These are phyloP conservation scores for Thrips palmi DNA, from an alignment of 1,140 invertebrate species.

Conservation along the genomic window DNA sequence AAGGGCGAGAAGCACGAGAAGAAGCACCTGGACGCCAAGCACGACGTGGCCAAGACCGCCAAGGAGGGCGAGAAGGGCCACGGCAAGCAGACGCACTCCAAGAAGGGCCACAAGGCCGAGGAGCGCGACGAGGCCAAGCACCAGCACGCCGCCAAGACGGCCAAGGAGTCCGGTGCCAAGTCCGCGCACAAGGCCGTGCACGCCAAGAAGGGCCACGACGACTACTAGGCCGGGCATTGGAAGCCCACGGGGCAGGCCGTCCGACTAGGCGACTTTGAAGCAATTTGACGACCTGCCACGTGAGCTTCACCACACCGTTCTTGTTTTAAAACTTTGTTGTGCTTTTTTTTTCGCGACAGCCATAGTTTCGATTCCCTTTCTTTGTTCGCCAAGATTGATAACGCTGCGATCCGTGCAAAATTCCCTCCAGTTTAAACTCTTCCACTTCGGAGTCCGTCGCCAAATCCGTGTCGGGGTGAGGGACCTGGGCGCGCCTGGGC, in stretches of 20 bases:
- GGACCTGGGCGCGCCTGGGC: no score
- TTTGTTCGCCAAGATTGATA: no score
- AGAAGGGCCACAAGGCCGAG: conserved; percentile 16
- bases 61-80: conserved; percentile 14
- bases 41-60: conserved; percentile 14
- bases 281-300: no score
- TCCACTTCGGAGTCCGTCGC: no score
- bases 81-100: conserved; percentile 16
- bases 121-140: conserved; percentile 14
- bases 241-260: conserved; percentile 27
- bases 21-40: conserved; percentile 15
- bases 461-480: no score
- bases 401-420: no score
- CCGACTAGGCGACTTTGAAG: no score
- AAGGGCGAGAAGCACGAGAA: conserved; percentile 17
- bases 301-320: no score
- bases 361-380: no score
- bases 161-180: conserved; percentile 15
- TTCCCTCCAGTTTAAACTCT: no score
- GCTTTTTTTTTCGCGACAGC: no score
- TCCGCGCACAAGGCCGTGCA: conserved; percentile 17
- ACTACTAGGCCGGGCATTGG: conserved; percentile 40
- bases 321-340: no score
- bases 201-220: conserved; percentile 24
- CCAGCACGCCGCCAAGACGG: conserved; percentile 13